phyloP scores from a whole-genome alignment of 2,113 vertebrate genomes.

The Ellobius talpinus region DNA sequence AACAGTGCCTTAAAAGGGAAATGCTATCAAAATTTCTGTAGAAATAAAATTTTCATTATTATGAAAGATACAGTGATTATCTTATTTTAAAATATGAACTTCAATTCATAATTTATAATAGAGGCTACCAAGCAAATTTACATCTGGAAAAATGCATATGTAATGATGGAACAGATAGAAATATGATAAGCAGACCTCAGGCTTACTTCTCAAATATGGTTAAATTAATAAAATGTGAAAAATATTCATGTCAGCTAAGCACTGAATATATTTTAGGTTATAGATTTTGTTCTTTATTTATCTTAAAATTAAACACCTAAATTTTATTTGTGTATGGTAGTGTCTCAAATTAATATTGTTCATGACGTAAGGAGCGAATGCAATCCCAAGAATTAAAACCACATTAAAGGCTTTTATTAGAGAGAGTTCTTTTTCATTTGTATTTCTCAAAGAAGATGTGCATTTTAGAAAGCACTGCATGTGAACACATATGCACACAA shows the following conservation, averaged over 20 bases:
- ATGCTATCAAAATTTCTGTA: background rate
- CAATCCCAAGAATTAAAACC: constrained; percentile 6
- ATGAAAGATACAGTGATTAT: background rate
- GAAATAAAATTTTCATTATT: constrained; percentile 49
- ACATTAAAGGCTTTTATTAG: background rate
- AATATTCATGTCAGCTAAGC: background rate
- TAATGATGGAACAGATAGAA: constrained; percentile 26
- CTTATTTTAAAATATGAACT: background rate
- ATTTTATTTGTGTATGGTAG: background rate
- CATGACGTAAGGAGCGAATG: background rate
- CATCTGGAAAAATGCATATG: background rate
- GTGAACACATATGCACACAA: background rate
- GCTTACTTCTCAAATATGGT: background rate
- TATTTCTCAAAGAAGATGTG: background rate
- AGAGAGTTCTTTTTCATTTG: background rate
- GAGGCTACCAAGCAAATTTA: constrained; percentile 9
- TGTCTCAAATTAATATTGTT: constrained; percentile 10
- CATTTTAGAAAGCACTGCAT: background rate
- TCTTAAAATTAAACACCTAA: constrained; percentile 8
- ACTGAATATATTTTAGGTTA: background rate
- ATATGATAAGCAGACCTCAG: background rate
- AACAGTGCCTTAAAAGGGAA: constrained; percentile 43
- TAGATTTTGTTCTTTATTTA: constrained; percentile 28
- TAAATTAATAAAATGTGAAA: background rate
- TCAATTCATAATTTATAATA: constrained; percentile 29